Percentiles rank a stretch among this genome's conserved stretches.
phyloP scores from a whole-genome alignment of 2,797 vertebrate genomes.

The Oceanodroma leucorhoa region DNA sequence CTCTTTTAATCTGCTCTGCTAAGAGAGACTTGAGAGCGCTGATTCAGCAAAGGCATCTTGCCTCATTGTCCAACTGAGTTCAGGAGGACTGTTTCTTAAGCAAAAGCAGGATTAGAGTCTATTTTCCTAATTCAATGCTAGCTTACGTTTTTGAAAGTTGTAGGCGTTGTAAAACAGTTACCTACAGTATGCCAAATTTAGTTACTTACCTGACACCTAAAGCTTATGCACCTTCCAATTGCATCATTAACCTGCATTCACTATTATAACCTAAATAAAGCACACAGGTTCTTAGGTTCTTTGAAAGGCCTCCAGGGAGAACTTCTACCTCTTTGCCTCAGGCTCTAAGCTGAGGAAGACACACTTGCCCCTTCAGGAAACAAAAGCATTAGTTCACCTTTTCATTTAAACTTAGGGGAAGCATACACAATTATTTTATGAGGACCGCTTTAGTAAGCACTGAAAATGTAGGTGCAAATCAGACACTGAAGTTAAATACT shows the following conservation, averaged over 20 bases:
- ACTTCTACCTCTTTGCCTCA: background rate
- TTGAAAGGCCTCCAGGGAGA: background rate
- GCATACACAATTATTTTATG: background rate
- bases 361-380: background rate
- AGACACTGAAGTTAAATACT: background rate
- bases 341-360: background rate
- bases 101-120: background rate
- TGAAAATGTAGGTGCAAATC: background rate
- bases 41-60: background rate
- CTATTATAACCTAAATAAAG: background rate
- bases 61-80: background rate
- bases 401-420: background rate
- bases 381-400: background rate
- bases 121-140: background rate
- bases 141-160: background rate
- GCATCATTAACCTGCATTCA: background rate
- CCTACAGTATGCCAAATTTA: background rate
- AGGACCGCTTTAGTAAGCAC: background rate
- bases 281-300: background rate
- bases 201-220: background rate
- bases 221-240: background rate
- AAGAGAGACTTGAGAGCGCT: background rate
- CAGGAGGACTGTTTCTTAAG: background rate
- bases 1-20: background rate
- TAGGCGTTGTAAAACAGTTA: background rate